Evolutionary conservation across 2,113 vertebrate species (phyloP).

Genomic region (Parotia lawesii): DNA sequence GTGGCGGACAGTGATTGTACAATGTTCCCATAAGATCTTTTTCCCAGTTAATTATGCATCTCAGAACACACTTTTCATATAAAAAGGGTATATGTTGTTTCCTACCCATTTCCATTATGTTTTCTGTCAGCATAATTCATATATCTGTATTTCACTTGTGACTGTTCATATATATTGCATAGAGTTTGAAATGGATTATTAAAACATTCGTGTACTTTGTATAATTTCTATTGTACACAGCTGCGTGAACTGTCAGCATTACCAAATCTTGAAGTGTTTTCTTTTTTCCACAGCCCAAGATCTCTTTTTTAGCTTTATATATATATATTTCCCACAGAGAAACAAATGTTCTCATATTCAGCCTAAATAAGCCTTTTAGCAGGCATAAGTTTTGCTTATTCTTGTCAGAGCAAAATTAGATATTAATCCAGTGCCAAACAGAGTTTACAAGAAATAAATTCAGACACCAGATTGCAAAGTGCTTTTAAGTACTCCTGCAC

Average conservation of each 20-base stretch:
- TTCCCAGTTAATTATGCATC: not conserved
- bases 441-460: slow-evolving; percentile 48
- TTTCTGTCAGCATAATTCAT: not conserved
- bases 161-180: slow-evolving; percentile 8
- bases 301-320: not conserved
- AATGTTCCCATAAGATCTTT: not conserved
- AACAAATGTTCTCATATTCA: slow-evolving; percentile 35
- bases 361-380: slow-evolving; percentile 52
- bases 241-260: not conserved
- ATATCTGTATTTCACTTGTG: not conserved
- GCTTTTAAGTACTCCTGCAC: slow-evolving; percentile 10
- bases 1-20: not conserved
- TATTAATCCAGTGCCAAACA: slow-evolving; percentile 57
- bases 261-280: not conserved
- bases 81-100: not conserved
- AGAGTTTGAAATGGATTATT: not conserved
- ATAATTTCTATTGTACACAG: not conserved
- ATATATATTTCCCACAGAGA: not conserved
- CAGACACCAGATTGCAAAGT: slow-evolving; percentile 43
- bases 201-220: not conserved
- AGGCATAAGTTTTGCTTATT: slow-evolving; percentile 53
- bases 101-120: not conserved
- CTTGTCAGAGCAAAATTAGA: slow-evolving; percentile 66
- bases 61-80: not conserved
- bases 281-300: not conserved